A percentile compares a stretch with the other conserved stretches of the same genome.
Conservation (phyloP, 2,797 vertebrate genomes). For the Labroides dimidiatus region DNA sequence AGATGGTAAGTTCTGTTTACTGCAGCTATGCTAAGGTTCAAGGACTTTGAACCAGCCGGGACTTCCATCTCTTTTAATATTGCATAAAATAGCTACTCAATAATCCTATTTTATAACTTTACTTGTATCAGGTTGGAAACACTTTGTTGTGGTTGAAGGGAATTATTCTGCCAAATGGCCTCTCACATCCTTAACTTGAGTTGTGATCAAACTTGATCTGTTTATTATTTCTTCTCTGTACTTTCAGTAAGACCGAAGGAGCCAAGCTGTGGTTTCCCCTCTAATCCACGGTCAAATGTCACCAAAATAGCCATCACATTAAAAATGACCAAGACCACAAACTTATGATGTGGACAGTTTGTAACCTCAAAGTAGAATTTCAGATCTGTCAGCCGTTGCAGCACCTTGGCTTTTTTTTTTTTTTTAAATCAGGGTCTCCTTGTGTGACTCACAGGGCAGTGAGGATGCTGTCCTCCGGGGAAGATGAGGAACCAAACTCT, state of each 20-base stretch:
- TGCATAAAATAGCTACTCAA: slow-evolving; percentile 13
- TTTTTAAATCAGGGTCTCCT: slow-evolving; percentile 39
- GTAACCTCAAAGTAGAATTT: slow-evolving; percentile 73
- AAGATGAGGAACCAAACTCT: slow-evolving; percentile 12
- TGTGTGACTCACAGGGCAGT: slow-evolving; percentile 55
- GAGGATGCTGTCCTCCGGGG: slow-evolving; percentile 16
- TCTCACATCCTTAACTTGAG: slow-evolving; percentile 43
- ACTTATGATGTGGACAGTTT: slow-evolving; percentile 71
- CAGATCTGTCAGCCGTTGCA: slow-evolving; percentile 67
- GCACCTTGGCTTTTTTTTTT: slow-evolving; percentile 68
- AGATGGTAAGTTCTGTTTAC: not conserved
- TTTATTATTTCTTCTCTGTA: slow-evolving; percentile 69
- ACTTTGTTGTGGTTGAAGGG: slow-evolving; percentile 24
- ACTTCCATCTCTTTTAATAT: slow-evolving; percentile 15
- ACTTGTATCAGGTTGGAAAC: slow-evolving; percentile 18
- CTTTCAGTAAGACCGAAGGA: slow-evolving; percentile 40
- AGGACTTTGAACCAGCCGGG: slow-evolving; percentile 1
- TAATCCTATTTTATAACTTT: slow-evolving; percentile 6
- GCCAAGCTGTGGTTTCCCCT: slow-evolving; percentile 47
- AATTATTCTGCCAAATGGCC: slow-evolving; percentile 26
- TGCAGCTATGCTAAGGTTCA: not conserved
- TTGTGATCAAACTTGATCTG: slow-evolving; percentile 61
- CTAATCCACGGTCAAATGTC: slow-evolving; percentile 66
- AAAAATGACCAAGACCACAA: slow-evolving; percentile 63
- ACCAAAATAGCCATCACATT: slow-evolving; percentile 72